These are phyloP conservation scores for Pseudeuparius sepicola DNA, from an alignment of 2,888 invertebrate species.

Conservation along the genomic window DNA sequence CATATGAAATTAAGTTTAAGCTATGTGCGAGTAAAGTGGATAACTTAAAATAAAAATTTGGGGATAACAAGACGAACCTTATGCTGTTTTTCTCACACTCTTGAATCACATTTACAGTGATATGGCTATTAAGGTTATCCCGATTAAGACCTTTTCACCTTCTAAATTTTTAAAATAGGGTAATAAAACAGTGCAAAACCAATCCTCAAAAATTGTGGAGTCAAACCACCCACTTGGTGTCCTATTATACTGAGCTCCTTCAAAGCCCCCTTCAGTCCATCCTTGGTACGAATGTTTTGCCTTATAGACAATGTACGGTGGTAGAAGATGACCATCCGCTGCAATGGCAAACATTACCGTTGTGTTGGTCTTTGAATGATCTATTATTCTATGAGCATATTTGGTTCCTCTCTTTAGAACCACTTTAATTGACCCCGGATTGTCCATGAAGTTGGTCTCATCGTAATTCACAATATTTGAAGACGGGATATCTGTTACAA, in stretches of 20 bases:
- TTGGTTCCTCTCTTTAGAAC: constrained; percentile 27
- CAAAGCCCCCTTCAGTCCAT: constrained; percentile 16
- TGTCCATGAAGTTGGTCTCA: constrained; percentile 33
- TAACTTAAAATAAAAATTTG: no score
- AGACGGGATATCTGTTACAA: constrained; percentile 11
- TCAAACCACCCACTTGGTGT: constrained; percentile 17
- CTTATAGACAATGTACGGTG: constrained; percentile 19
- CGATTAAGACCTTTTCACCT: neutral
- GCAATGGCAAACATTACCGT: constrained; percentile 20
- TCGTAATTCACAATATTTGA: constrained; percentile 33
- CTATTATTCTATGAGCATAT: constrained; percentile 27
- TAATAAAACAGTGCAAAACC: constrained; percentile 1
- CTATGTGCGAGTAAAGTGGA: no score
- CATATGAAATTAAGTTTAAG: no score
- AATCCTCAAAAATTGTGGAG: constrained; percentile 1
- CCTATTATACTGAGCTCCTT: constrained; percentile 16
- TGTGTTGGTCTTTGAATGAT: constrained; percentile 19
- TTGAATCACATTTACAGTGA: constrained; percentile 3
- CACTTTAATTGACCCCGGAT: constrained; percentile 30
- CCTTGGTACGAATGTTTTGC: constrained; percentile 18
- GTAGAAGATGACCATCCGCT: constrained; percentile 18
- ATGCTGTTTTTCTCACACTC: no score
- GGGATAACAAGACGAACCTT: no score
- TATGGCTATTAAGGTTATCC: constrained; percentile 1
- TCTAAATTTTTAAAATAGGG: constrained; percentile 2